Evolutionary conservation across 2,797 vertebrate genomes (phyloP), one percentile per base, ranked within the genome.

Genomic region (Malacoctenus gilli): DNA sequence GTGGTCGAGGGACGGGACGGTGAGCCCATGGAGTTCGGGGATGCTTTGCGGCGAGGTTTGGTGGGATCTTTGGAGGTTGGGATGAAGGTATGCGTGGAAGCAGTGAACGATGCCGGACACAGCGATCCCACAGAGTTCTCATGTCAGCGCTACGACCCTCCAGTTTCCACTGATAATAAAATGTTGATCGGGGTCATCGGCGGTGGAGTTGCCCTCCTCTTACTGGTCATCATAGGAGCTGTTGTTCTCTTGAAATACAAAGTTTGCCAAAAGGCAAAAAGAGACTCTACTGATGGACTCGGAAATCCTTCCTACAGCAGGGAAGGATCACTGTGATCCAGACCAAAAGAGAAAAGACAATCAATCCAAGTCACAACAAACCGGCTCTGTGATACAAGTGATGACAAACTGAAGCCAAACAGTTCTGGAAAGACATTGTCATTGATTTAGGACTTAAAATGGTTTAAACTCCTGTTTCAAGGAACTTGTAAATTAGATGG

Each of bases 41-140:
- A 75, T 3, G 39, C 12, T 0, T 41, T 41, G 1, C 88, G 93
- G 1, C 62, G 9, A 18, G 84, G 87, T 3, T 55, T 68, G 1
- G 20, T 94, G 3, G 59, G 23, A 9, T 74, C 65, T 4, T 56
- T 95, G 60, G 75, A 79, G 10, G 61, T 78, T 0, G 92, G 91
- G 2, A 80, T 70, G 0, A 75, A 69, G 1, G 86, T 95, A 15
- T 96, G 95, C 2, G 90, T 95, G 56, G 80, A 91, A 39, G 94
- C 94, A 0, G 46, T 83, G 15, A 95, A 96, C 34, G 23, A 2
- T 0, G 93, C 88, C 0, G 95, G 94, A 4, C 36, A 48, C 28
- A 95, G 93, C 59, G 0, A 0, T 0, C 55, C 61, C 2, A 66
- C 88, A 1, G 69, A 85, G 0, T 80, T 62, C 39, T 91, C 92